Evolutionary conservation across 2,888 invertebrate genomes (phyloP), one percentile per base, ranked within the genome.

Genomic region (Electrophaes corylata): DNA sequence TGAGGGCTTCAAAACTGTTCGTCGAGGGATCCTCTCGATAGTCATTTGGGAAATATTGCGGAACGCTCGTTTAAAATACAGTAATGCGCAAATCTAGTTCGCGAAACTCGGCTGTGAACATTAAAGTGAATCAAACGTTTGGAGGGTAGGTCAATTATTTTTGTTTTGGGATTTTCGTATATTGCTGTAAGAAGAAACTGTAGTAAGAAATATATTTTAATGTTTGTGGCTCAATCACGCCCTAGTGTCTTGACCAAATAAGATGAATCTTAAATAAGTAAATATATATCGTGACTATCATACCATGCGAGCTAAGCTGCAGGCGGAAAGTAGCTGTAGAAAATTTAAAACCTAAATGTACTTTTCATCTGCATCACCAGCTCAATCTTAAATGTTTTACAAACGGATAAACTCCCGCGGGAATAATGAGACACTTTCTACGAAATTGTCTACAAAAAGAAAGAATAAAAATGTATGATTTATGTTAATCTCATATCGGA

Each of bases 21-120:
- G 78, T 78, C 77, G 70, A 74, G 79, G 79, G 78, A 79, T 78
- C 75, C 71, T 70, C 71, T 71, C 72, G 72, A 77, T 79, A 80
- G 80, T 81, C 75, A 81, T 81, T 77, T 76, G 73, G 74, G 72
- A 79, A 75, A 76, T 83, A 83, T 82, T 79, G 76, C 74, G 72
- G 71, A 72, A 73, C 75, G 75, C 73, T 75, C 72, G 76, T 72
- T 75, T 65, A 60, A 70, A 75, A 77, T 78, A 73, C 75, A 72
- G 79, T 79, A 81, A 83, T 76, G 73, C 69, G 70, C 64, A 67
- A 75, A 70, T 72, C 72, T 75, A 75, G 75, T 71, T 72, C 55
- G 57, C 40, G 57, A 63, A 51, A 58, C 62, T 64, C 67, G 67
- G 70, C 70, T 55, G 59, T 53, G 57, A 67, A 71, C 74, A 73